Base-by-base conservation (phyloP, 2,888 invertebrate genomes). In the Margaritifera margaritifera region DNA sequence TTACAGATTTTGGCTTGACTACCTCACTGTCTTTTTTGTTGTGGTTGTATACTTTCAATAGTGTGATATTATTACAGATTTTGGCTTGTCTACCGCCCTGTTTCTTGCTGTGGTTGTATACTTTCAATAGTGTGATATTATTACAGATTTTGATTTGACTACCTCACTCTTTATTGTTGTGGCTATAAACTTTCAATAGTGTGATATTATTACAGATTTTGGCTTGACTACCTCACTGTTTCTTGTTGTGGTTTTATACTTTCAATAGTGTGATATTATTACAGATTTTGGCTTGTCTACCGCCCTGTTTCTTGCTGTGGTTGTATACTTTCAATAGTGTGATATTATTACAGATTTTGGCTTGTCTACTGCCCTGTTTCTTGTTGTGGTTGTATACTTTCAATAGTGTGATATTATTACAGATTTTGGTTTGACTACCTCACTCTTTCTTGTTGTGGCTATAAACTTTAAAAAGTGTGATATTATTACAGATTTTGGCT, bases 1-100 rank as follows among this genome's bases (percentile, higher is more conserved):
- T 68, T 74, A n/a, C 61, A 79, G 79, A 77, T 31, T 77, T 70
- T 66, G 65, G 67, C 8, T 54, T 70, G 51, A 69, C 73, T 8
- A 71, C 67, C n/a, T 54, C 59, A 18, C n/a, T 79, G 18, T n/a
- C n/a, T 65, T 72, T 56, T 18, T 77, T 5, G 8, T 68, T 0
- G 64, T 69, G 8, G 3, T 72, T n/a, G 25, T 72, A 18, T 74
- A 79, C 55, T 77, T 72, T 42, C 79, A 31, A 31, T 31, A 31
- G 8, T 31, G 31, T 31, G 15, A 42, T 42, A 42, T 42, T 3
- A 42, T 68, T 74, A n/a, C 61, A 79, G 79, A 77, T 31, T 77
- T 70, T 66, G 65, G 67, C 8, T 54, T 70, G 51, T 68, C 73
- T 8, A 71, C 67, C n/a, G 56, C 59, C 18, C n/a, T 79, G 18